Base-by-base conservation (phyloP, 30 jellyfish, hydroid and myxozoan species). In the Turritopsis rubra region DNA sequence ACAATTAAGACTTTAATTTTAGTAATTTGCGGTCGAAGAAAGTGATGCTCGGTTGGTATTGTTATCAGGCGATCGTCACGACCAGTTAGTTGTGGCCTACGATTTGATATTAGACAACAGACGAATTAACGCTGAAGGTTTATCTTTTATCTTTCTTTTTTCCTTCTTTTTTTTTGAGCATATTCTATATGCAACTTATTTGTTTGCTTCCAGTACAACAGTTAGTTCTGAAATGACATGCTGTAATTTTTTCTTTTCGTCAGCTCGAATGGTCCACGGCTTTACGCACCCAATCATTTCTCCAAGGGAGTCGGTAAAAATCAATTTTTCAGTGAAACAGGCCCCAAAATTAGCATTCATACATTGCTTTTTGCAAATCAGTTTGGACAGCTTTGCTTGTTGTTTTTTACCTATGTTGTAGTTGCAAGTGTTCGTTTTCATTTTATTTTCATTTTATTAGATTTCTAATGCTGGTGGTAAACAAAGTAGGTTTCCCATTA, bases 11-110 rank as follows among this genome's bases (percentile, higher is more conserved):
- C n/a, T n/a, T n/a, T n/a, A n/a, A n/a, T 54, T 41, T 29, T 82
- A 92, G 98, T 87, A 92, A 92, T 92, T 92, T 77, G 97, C 89
- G 52, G 98, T 92, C n/a, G 96, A 92, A 84, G 98, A 92, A 71
- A 84, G 96, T 70, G 98, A 92, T 73, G 96, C 86, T 0, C 90
- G 96, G 29, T 68, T 92, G 30, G 96, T 89, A 21, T 76, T 92
- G 54, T 88, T 90, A 22, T 81, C 93, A 52, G 98, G 98, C 1
- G 96, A 92, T 41, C 96, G 87, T 83, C 96, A 87, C 66, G 95
- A 92, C 71, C 98, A 92, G 84, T 89, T 92, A 3, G 89, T 92
- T 52, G 94, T 92, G 18, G 98, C 98, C 0, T 92, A 92, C 60
- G 96, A 92, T 54, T 81, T 92, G 75, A 92, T 92, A 72, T 78